Evolutionary conservation across 35 echinoderm and acorn worm genomes (phyloP).

Genomic region (Apostichopus parvimensis): DNA sequence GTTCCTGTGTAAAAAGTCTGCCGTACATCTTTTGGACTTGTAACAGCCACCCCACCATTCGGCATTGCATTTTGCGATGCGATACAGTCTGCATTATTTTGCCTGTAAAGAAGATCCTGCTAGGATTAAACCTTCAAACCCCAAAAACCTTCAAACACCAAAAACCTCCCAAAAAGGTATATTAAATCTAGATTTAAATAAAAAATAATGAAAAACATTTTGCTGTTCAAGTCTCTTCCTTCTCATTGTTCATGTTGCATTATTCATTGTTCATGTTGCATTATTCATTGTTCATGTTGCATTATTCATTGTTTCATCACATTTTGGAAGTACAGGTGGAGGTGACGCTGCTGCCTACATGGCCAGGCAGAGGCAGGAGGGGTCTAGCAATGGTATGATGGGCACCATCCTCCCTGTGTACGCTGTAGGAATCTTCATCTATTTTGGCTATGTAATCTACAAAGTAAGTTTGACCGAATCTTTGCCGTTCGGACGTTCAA

Average conservation of each 20-base stretch:
- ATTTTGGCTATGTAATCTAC: conserved; percentile 94
- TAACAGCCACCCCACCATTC: too few relatives aligned
- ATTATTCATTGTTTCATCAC: not conserved
- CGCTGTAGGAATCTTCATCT: conserved; percentile 82
- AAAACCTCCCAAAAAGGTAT: too few relatives aligned
- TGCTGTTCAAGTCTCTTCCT: not conserved
- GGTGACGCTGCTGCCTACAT: conserved; percentile 57
- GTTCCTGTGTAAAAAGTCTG: too few relatives aligned
- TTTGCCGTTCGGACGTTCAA: not conserved
- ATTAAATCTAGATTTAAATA: too few relatives aligned
- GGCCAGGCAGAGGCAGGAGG: conserved; percentile 72
- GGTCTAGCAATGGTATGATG: conserved; percentile 75
- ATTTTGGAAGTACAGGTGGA: not conserved
- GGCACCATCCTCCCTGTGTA: conserved; percentile 86
- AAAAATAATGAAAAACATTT: not conserved
- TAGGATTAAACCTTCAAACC: too few relatives aligned
- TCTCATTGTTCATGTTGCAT: not conserved
- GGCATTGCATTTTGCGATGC: too few relatives aligned
- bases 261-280: not conserved
- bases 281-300: not conserved
- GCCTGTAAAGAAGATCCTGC: too few relatives aligned
- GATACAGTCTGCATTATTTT: too few relatives aligned
- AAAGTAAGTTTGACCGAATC: conserved; percentile 53
- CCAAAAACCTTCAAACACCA: too few relatives aligned
- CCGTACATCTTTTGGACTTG: too few relatives aligned